Conservation (phyloP, 2,888 invertebrate genomes). For the Leptinotarsa rubiginosa region DNA sequence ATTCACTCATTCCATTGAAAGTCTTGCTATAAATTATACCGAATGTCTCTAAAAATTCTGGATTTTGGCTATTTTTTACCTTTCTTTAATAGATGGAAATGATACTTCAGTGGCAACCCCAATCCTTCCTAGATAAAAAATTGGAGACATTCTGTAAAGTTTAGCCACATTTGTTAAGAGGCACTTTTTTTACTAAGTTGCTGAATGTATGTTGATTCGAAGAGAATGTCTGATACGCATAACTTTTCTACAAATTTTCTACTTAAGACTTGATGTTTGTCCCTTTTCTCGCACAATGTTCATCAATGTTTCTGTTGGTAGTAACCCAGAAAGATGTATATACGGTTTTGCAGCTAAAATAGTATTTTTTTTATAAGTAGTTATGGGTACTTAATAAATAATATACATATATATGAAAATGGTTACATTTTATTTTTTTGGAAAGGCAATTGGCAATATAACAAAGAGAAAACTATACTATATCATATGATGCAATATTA, state of each 20-base stretch:
- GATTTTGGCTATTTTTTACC: neutral
- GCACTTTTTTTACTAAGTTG: conserved; percentile 15
- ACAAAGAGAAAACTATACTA: conserved; percentile 49
- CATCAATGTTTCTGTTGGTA: conserved; percentile 45
- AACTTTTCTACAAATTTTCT: conserved; percentile 47
- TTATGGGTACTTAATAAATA: conserved; percentile 57
- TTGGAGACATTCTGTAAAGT: neutral
- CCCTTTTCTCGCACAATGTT: conserved; percentile 58
- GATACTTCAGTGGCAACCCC: neutral
- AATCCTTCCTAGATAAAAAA: neutral
- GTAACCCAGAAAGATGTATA: conserved; percentile 49
- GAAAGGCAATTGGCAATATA: conserved; percentile 45
- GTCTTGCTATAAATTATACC: too few species aligned
- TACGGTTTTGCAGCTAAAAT: conserved; percentile 58
- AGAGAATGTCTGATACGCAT: conserved; percentile 27
- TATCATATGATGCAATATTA: conserved; percentile 59
- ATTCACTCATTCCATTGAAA: too few species aligned
- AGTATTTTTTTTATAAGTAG: conserved; percentile 58
- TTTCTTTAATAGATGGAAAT: neutral
- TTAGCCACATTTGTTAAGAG: conserved; percentile 1
- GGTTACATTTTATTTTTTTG: conserved; percentile 53
- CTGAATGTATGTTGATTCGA: conserved; percentile 14
- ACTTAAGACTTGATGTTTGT: conserved; percentile 52
- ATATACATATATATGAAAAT: conserved; percentile 54
- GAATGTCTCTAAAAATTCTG: too few species aligned